phyloP scores from a whole-genome alignment of 2,113 vertebrate genomes.

The Connochaetes taurinus region DNA sequence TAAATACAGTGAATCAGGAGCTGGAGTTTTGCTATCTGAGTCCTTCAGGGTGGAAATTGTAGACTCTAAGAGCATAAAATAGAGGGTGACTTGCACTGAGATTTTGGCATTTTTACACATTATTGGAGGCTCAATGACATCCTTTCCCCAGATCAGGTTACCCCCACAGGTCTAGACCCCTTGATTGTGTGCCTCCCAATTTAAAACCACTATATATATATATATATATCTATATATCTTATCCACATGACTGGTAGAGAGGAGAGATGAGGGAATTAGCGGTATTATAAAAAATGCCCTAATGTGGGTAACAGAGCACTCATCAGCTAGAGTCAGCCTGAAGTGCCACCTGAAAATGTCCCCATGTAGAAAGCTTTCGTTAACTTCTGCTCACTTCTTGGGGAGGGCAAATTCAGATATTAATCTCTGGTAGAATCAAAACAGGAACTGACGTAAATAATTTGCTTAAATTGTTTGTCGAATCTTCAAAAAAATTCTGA shows the following conservation, averaged over 20 bases:
- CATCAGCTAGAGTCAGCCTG: background rate
- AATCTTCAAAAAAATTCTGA: background rate
- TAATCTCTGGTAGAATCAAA: background rate
- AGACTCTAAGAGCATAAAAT: background rate
- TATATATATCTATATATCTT: background rate
- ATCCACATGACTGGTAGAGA: background rate
- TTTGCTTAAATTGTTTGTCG: background rate
- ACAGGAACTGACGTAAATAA: background rate
- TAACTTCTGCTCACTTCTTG: background rate
- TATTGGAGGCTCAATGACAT: background rate
- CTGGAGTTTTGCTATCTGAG: background rate
- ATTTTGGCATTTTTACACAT: background rate
- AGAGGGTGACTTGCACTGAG: fast-evolving
- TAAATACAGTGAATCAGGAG: background rate
- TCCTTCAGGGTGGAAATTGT: background rate
- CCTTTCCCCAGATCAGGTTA: background rate
- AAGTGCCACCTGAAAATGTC: background rate
- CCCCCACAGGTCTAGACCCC: background rate
- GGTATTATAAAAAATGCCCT: background rate
- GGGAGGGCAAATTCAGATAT: background rate
- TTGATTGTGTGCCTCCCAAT: background rate
- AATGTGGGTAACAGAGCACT: background rate
- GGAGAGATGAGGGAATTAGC: background rate
- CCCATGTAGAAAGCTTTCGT: background rate
- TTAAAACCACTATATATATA: background rate